Evolutionary conservation across 2,888 invertebrate genomes (phyloP).

Genomic region (Prosopocoilus inquinatus): DNA sequence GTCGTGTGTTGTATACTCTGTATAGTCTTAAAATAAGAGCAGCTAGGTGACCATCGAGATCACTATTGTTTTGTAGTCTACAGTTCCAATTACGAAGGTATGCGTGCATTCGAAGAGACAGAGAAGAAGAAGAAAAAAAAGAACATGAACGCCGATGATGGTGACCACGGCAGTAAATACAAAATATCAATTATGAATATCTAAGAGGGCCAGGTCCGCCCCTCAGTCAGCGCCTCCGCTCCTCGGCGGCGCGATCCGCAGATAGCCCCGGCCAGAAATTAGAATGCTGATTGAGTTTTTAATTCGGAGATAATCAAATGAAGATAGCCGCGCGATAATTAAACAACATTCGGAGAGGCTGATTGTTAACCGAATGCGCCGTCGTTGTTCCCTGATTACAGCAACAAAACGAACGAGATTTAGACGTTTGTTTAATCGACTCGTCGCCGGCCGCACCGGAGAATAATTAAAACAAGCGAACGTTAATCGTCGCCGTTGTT

Average conservation of each 20-base stretch:
- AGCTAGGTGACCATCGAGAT: background rate
- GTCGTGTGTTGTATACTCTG: too few relatives aligned
- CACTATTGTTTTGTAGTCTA: conserved; percentile 1
- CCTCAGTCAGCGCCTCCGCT: conserved; percentile 36
- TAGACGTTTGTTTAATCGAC: conserved; percentile 1
- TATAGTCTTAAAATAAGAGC: background rate
- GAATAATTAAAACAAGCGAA: conserved; percentile 1
- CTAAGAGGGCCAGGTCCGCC: conserved; percentile 42
- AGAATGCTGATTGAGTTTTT: conserved; percentile 21
- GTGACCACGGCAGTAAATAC: conserved; percentile 13
- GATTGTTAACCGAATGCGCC: conserved; percentile 3
- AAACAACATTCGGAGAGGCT: background rate
- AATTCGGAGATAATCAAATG: conserved; percentile 20
- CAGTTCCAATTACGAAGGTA: conserved; percentile 14
- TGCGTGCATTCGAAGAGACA: conserved; percentile 4
- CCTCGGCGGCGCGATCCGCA: conserved; percentile 9
- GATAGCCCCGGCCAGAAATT: conserved; percentile 11
- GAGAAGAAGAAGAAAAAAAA: conserved; percentile 2
- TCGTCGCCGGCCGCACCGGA: background rate
- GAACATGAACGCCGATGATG: background rate
- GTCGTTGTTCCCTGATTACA: background rate
- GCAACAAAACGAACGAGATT: background rate
- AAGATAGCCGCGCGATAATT: conserved; percentile 11
- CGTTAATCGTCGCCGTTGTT: too few relatives aligned
- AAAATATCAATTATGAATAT: conserved; percentile 48